These are phyloP conservation scores for Phaetusa simplex DNA, from an alignment of 2,113 vertebrate species.

Conservation along the genomic window DNA sequence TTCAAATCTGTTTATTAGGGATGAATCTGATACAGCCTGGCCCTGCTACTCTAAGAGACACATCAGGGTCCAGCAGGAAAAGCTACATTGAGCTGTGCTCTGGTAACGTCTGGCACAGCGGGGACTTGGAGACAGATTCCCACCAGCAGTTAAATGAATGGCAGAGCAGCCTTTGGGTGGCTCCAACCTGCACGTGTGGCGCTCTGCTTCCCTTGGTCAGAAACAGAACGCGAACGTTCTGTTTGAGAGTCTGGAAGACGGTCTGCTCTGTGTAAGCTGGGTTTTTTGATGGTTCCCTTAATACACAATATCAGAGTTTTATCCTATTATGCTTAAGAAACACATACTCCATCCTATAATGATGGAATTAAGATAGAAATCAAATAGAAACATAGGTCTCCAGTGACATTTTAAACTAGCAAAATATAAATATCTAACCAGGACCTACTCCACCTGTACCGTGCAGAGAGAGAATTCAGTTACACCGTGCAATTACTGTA, in stretches of 20 bases:
- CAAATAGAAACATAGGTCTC: not conserved
- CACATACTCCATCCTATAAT: accelerated
- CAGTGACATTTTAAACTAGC: not conserved
- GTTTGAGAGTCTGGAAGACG: not conserved
- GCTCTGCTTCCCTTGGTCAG: not conserved
- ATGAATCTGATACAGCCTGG: not conserved
- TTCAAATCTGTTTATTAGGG: not conserved
- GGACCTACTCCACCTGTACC: not conserved
- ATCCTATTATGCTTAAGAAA: not conserved
- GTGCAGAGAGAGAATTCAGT: not conserved
- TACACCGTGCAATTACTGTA: too few species aligned
- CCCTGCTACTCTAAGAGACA: not conserved
- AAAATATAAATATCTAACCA: not conserved
- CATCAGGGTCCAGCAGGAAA: too few species aligned
- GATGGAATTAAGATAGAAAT: not conserved
- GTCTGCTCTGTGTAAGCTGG: not conserved
- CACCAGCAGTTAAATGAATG: too few species aligned
- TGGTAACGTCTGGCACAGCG: accelerated
- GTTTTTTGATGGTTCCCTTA: not conserved
- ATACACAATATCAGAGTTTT: not conserved
- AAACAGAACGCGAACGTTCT: not conserved
- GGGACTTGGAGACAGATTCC: too few species aligned
- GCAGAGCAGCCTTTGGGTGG: not conserved
- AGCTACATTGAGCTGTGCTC: accelerated
- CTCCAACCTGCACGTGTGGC: accelerated